phyloP scores from a whole-genome alignment of 2,113 vertebrate species.

The Silurus meridionalis region DNA sequence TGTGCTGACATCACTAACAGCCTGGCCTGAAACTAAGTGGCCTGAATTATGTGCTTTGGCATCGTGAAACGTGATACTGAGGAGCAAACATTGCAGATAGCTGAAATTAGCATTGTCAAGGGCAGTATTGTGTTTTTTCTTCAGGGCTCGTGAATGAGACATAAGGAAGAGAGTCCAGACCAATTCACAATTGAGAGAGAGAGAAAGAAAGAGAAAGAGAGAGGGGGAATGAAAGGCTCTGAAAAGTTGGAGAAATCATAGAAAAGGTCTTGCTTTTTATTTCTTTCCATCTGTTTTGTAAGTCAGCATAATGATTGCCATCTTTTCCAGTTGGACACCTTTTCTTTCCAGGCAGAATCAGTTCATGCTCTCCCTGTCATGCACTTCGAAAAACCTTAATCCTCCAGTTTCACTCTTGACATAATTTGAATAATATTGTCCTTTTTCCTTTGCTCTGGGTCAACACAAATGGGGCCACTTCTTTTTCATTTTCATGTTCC shows the following conservation, averaged over 20 bases:
- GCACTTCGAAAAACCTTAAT: neutral
- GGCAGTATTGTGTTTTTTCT: conserved; percentile 13
- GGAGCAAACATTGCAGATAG: conserved; percentile 18
- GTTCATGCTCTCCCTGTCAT: conserved; percentile 5
- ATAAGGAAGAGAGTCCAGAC: neutral
- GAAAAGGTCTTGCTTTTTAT: conserved; percentile 35
- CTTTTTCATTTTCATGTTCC: neutral
- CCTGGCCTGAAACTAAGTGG: conserved; percentile 4
- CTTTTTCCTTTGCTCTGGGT: neutral
- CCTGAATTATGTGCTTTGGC: conserved; percentile 7
- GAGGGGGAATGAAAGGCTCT: neutral
- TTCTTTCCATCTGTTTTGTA: conserved; percentile 23
- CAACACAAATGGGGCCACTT: neutral
- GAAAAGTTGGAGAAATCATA: neutral
- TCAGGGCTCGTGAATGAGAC: conserved; percentile 20
- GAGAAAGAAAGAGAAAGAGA: neutral
- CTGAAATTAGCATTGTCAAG: conserved; percentile 36
- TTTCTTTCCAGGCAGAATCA: neutral
- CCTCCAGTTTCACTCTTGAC: neutral
- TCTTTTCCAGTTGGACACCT: neutral
- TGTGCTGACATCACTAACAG: conserved; percentile 27
- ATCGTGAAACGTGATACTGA: conserved; percentile 23
- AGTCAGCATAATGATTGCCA: conserved; percentile 11
- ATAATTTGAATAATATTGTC: conserved; percentile 1
- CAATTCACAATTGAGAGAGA: neutral